phyloP scores from a whole-genome alignment of 2,888 invertebrate genomes.

The Hesperia comma region DNA sequence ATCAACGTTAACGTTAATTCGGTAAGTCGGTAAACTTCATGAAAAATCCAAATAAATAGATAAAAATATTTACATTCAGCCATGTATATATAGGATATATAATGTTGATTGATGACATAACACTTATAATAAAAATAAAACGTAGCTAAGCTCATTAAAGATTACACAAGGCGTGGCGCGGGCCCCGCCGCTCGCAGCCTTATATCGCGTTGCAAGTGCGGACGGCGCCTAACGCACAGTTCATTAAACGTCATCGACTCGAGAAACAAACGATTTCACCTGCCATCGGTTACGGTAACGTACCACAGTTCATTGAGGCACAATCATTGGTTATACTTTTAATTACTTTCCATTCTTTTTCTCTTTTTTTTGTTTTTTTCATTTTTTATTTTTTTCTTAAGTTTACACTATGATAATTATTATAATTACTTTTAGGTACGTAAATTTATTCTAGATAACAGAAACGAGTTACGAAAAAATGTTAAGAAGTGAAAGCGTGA shows the following conservation, averaged over 20 bases:
- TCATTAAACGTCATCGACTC: slow-evolving; percentile 65
- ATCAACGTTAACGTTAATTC: slow-evolving; percentile 61
- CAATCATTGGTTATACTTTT: slow-evolving; percentile 83
- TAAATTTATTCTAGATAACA: slow-evolving; percentile 84
- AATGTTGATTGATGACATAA: slow-evolving; percentile 83
- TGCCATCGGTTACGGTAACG: slow-evolving; percentile 83
- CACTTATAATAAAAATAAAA: slow-evolving; percentile 83
- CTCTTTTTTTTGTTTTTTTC: slow-evolving; percentile 56
- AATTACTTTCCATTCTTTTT: slow-evolving; percentile 73
- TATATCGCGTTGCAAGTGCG: too few relatives aligned
- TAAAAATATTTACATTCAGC: slow-evolving; percentile 80
- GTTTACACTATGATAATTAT: slow-evolving; percentile 74
- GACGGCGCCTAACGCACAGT: slow-evolving; percentile 67
- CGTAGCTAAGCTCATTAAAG: slow-evolving; percentile 83
- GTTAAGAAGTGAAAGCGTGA: slow-evolving; percentile 81
- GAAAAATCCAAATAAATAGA: slow-evolving; percentile 77
- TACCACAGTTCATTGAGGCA: slow-evolving; percentile 84
- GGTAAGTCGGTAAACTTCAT: slow-evolving; percentile 73
- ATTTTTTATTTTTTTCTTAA: slow-evolving; percentile 61
- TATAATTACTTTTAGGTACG: slow-evolving; percentile 83
- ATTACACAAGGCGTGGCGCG: slow-evolving; percentile 76
- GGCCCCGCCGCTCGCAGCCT: slow-evolving; percentile 64
- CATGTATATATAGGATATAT: slow-evolving; percentile 70
- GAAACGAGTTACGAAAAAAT: slow-evolving; percentile 82
- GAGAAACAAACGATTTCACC: slow-evolving; percentile 76